phyloP scores from a whole-genome alignment of 2,113 vertebrate genomes.

The Ageneiosus marmoratus region DNA sequence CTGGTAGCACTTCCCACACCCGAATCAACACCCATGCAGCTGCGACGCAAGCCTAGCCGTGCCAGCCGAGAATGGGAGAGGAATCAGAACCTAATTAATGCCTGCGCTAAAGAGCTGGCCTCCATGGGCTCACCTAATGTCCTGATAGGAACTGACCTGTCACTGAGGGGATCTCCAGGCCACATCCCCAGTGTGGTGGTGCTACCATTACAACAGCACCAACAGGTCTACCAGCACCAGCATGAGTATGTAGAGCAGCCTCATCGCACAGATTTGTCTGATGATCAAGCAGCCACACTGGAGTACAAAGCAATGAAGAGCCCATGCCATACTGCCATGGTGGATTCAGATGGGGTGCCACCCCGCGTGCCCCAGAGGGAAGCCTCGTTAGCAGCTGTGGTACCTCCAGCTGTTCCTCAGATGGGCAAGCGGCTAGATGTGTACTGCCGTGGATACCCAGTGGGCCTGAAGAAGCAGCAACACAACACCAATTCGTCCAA shows the following conservation, averaged over 20 bases:
- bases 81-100: constrained; percentile 97
- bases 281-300: constrained; percentile 90
- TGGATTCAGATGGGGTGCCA: constrained; percentile 82
- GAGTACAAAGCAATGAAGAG: constrained; percentile 95
- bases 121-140: constrained; percentile 87
- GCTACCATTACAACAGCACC: constrained; percentile 81
- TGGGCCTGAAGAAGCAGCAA: constrained; percentile 93
- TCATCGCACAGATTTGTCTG: constrained; percentile 82
- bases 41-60: constrained; percentile 88
- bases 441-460: constrained; percentile 87
- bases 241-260: constrained; percentile 96
- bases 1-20: constrained; percentile 91
- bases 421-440: constrained; percentile 93
- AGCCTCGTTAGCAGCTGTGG: constrained; percentile 80
- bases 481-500: constrained; percentile 99
- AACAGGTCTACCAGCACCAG: constrained; percentile 92
- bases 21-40: constrained; percentile 95
- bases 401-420: constrained; percentile 83
- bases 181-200: constrained; percentile 96
- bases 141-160: constrained; percentile 81
- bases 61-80: constrained; percentile 96
- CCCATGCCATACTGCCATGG: constrained; percentile 82
- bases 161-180: constrained; percentile 90
- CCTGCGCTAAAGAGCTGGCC: constrained; percentile 92
- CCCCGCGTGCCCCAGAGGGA: constrained; percentile 95